Evolutionary conservation across 2,113 vertebrate species (phyloP), one percentile per base, ranked within the genome.

Genomic region (Thinocorus orbignyianus): DNA sequence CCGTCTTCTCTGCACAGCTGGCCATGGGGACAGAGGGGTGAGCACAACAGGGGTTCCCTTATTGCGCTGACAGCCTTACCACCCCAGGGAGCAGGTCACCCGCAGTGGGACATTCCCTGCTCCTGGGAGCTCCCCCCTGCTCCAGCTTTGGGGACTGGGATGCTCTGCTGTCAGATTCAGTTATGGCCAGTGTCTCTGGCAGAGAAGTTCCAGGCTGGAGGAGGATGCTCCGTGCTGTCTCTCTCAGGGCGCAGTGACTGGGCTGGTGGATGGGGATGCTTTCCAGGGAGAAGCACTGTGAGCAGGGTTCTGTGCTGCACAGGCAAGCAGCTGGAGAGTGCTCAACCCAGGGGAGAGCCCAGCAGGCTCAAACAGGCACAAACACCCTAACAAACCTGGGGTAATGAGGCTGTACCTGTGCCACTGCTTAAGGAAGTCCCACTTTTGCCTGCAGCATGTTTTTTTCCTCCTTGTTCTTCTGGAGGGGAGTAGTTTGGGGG

Each of bases 311-410:
- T 70, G 48, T 20, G 78, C 64, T 89, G 72, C 85, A 68, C 48
- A 51, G 68, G 64, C 64, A 81, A 84, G 60, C 41, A 77, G 49
- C 69, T 78, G 84, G 54, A 69, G 86, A 61, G 35, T 23, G 64
- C 30, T 93, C 78, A 87, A 52, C 17, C 19, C 39, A 73, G 24
- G 64, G 60, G 35, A 69, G 60, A 92, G 78, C 64, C 54, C 73
- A 92, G 88, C 58, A 81, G 85, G 93, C 78, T 87, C 78, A 78
- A 87, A 93, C 88, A 81, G 87, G 78, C 54, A 77, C 64, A 60
- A 81, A 65, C 18, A 64, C n/a, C 52, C 18, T 33, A 26, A 17
- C 54, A 70, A 81, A 93, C 39, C 52, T 60, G 58, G 84, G 70
- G 60, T 70, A 57, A 80, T 2, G 1, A 44, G 70, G 41, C 74